Base-by-base conservation (phyloP, 1,140 invertebrate genomes). In the Lepidurus apus region DNA sequence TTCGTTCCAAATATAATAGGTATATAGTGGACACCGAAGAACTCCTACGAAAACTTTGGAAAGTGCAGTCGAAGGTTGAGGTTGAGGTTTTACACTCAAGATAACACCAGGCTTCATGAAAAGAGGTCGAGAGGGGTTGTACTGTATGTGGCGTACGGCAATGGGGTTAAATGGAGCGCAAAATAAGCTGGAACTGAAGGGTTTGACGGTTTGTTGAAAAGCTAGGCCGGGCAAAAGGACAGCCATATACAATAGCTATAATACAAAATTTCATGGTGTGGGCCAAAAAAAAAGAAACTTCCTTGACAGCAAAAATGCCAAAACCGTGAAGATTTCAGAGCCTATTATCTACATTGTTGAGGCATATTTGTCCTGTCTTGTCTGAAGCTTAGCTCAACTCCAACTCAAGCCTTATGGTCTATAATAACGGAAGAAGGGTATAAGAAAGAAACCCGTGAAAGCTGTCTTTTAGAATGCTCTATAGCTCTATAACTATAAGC, bases 161-260 rank as follows among this genome's bases (percentile, higher is more conserved):
- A 13, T 17, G 53, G n/a, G 53, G 17, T 65, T 65, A 65, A 65
- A 65, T 65, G 53, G 53, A 65, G 53, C 53, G 53, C 17, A 65
- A 65, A 65, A 65, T 65, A 65, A 17, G 53, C 53, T 65, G 53
- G 21, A 34, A 34, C 34, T 34, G 34, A 65, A 65, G 53, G 53
- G 53, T n/a, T 65, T 65, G 53, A 65, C 13, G 53, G 21, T 21
- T n/a, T 34, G 34, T 34, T 65, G 8, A 65, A 65, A 65, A 65
- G 53, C 53, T n/a, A 65, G 17, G 17, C 45, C 53, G 17, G 34
- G 34, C 8, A 65, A 65, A 65, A 17, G 53, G 53, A 65, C 21
- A 65, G 53, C 17, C 53, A 13, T 13, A 17, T 65, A 65, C 53
- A 65, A 65, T 65, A 65, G 53, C 13, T 65, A 34, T 34, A 65